phyloP scores from a whole-genome alignment of 2,797 vertebrate genomes.

The Pseudochromis fuscus region DNA sequence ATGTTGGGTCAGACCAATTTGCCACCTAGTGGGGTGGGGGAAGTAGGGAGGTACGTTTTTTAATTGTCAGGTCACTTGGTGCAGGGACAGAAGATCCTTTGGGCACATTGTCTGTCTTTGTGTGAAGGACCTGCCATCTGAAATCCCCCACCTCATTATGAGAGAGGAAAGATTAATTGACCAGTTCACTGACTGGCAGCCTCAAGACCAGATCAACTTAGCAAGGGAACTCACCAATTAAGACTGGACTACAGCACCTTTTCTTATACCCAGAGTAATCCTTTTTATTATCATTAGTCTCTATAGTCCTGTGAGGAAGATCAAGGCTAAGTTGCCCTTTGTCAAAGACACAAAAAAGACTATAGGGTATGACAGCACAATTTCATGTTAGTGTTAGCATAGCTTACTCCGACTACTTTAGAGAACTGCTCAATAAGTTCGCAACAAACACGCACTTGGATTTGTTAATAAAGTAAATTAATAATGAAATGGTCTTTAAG shows the following conservation, averaged over 20 bases:
- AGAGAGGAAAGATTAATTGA: constrained; percentile 97
- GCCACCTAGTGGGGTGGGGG: constrained; percentile 87
- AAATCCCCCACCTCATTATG: constrained; percentile 98
- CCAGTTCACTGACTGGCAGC: constrained; percentile 94
- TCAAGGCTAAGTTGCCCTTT: constrained; percentile 75
- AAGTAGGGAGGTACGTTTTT: constrained; percentile 81
- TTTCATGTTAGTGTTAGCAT: constrained; percentile 58
- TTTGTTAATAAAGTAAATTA: constrained; percentile 61
- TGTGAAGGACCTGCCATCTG: constrained; percentile 89
- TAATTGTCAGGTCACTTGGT: constrained; percentile 88
- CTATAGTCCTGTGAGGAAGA: constrained; percentile 71
- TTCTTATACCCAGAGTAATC: constrained; percentile 78
- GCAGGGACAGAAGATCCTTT: constrained; percentile 85
- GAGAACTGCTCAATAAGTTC: constrained; percentile 33
- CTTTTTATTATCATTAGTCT: constrained; percentile 82
- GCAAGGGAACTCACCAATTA: constrained; percentile 93
- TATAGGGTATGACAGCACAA: constrained; percentile 61
- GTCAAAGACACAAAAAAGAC: constrained; percentile 71
- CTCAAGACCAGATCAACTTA: constrained; percentile 96
- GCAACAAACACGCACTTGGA: constrained; percentile 50
- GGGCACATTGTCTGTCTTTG: constrained; percentile 91
- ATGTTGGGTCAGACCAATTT: constrained; percentile 88
- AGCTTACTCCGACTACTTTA: constrained; percentile 29
- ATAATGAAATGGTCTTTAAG: constrained; percentile 23
- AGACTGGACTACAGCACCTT: constrained; percentile 84